phyloP scores from a whole-genome alignment of 2,113 vertebrate species.

The Centropus bengalensis region DNA sequence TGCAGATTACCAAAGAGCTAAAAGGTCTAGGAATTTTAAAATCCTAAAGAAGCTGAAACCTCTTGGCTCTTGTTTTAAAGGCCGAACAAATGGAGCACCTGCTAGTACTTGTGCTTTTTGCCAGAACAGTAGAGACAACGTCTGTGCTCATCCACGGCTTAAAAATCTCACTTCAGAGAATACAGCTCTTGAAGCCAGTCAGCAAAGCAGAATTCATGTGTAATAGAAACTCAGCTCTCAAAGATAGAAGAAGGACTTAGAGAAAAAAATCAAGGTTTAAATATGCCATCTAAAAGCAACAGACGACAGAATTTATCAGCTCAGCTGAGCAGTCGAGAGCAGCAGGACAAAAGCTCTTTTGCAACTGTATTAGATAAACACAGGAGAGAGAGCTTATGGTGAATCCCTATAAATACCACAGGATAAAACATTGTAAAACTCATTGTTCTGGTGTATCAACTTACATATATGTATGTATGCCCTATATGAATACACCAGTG shows the following conservation, averaged over 20 bases:
- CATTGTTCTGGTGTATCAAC: not conserved
- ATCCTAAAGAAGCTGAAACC: not conserved
- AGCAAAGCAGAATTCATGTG: not conserved
- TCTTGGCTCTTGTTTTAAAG: not conserved
- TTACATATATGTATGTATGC: too few relatives aligned
- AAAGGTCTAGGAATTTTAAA: not conserved
- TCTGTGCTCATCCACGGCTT: slow-evolving; percentile 6
- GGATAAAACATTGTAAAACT: not conserved
- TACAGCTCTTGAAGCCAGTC: not conserved
- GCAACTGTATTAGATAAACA: not conserved
- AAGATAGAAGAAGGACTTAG: not conserved
- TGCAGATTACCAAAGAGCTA: not conserved
- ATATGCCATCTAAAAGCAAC: not conserved
- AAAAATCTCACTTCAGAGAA: not conserved
- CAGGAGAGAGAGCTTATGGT: not conserved
- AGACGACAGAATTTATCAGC: not conserved
- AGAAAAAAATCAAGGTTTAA: not conserved
- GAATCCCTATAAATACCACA: not conserved
- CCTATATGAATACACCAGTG: not conserved
- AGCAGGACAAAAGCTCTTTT: not conserved
- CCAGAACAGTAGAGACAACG: not conserved
- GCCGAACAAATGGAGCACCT: slow-evolving; percentile 27
- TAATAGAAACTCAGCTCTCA: not conserved
- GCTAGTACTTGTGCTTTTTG: not conserved
- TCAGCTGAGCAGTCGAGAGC: not conserved